Conservation (phyloP, 2,888 invertebrate genomes). For the Xestia xanthographa region DNA sequence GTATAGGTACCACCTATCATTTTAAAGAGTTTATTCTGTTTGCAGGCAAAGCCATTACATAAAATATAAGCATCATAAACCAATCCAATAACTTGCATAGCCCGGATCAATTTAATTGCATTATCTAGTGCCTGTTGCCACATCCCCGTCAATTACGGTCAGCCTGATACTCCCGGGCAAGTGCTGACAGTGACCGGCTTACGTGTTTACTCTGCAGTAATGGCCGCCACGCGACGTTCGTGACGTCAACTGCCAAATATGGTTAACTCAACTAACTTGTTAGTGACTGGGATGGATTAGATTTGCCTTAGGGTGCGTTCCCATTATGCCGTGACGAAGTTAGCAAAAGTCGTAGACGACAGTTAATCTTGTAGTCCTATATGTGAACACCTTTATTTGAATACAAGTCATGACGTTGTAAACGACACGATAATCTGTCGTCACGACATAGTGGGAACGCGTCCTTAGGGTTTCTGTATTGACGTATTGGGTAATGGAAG, state of each 20-base stretch:
- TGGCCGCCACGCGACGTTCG: slow-evolving; percentile 39
- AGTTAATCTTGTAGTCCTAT: too few relatives aligned
- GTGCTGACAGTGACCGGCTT: slow-evolving; percentile 58
- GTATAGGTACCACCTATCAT: too few relatives aligned
- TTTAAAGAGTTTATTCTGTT: background rate
- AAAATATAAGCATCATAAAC: background rate
- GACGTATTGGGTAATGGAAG: slow-evolving; percentile 15
- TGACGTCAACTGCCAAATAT: slow-evolving; percentile 54
- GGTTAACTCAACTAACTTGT: slow-evolving; percentile 50
- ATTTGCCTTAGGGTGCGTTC: slow-evolving; percentile 9
- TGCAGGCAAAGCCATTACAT: background rate
- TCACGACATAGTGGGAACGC: too few relatives aligned
- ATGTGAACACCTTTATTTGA: too few relatives aligned
- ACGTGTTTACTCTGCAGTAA: slow-evolving; percentile 51
- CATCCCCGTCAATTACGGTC: slow-evolving; percentile 50
- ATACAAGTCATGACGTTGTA: too few relatives aligned
- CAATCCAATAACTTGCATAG: slow-evolving; percentile 1
- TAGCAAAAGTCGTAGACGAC: too few relatives aligned
- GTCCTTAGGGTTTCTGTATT: slow-evolving; percentile 13
- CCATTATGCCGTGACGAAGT: too few relatives aligned
- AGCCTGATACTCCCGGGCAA: slow-evolving; percentile 24
- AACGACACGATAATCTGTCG: too few relatives aligned
- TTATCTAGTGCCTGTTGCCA: slow-evolving; percentile 35
- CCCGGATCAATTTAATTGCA: slow-evolving; percentile 39
- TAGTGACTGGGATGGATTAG: slow-evolving; percentile 37